Evolutionary conservation across 2,797 vertebrate genomes (phyloP).

Genomic region (Crocodylus rhombifer): DNA sequence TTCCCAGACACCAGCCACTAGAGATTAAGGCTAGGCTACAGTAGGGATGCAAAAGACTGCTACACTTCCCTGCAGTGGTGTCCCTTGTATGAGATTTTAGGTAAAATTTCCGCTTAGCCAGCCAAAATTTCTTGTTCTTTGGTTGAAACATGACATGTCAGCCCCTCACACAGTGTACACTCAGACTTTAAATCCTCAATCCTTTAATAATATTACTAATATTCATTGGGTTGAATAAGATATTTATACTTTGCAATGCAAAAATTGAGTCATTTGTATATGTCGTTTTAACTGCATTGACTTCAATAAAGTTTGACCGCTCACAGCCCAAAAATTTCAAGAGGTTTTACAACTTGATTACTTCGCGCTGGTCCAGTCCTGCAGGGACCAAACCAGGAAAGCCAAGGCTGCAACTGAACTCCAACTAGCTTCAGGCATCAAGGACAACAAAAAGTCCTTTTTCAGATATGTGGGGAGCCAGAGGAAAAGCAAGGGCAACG

Average conservation of each 20-base stretch:
- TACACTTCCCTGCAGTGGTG: neutral
- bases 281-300: neutral
- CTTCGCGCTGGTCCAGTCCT: too few species aligned
- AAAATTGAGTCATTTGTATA: neutral
- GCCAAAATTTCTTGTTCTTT: neutral
- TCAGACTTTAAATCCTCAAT: neutral
- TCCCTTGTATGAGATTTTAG: neutral
- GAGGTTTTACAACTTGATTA: fast-evolving
- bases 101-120: neutral
- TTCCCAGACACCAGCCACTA: neutral
- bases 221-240: neutral
- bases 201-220: neutral
- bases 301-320: neutral
- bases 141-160: neutral
- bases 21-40: neutral
- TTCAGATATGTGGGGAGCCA: too few species aligned
- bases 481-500: too few species aligned
- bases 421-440: too few species aligned
- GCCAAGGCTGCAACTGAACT: too few species aligned
- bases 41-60: neutral
- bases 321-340: neutral
- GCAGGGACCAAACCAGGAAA: too few species aligned
- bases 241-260: neutral
- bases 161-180: neutral
- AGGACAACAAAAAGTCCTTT: too few species aligned